Conservation (phyloP, 1,140 invertebrate species). For the Dryas iulia region DNA sequence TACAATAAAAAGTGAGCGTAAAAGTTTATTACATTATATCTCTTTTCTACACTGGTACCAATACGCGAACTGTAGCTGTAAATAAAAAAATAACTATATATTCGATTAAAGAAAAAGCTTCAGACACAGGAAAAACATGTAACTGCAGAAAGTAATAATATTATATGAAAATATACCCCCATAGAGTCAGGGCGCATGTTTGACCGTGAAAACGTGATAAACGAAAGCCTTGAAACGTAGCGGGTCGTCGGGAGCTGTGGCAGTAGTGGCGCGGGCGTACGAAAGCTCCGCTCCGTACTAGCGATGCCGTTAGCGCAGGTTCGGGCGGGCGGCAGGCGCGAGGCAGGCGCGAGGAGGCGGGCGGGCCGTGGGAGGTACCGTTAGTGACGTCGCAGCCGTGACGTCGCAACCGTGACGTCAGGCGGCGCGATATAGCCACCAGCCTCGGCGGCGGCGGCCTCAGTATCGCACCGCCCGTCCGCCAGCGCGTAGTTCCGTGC, state of each 20-base stretch:
- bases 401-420: constrained; percentile 78
- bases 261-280: constrained; percentile 48
- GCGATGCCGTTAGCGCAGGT: constrained; percentile 78
- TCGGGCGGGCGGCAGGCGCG: constrained; percentile 64
- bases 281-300: constrained; percentile 72
- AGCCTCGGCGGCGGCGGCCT: constrained; percentile 76
- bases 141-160: not conserved
- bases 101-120: not conserved
- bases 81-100: not conserved
- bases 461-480: constrained; percentile 77
- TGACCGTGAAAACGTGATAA: constrained; percentile 35
- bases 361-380: constrained; percentile 78
- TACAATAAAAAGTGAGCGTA: too few species aligned
- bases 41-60: not conserved
- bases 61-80: not conserved
- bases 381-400: constrained; percentile 75
- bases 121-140: not conserved
- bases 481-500: constrained; percentile 67
- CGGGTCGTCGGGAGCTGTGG: constrained; percentile 33
- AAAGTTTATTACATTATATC: not conserved
- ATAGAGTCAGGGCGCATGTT: constrained; percentile 8
- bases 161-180: not conserved
- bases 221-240: constrained; percentile 36
- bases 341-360: constrained; percentile 58
- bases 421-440: constrained; percentile 76